phyloP scores from a whole-genome alignment of 30 jellyfish, hydroid and myxozoan genomes.

The Hydractinia echinata region DNA sequence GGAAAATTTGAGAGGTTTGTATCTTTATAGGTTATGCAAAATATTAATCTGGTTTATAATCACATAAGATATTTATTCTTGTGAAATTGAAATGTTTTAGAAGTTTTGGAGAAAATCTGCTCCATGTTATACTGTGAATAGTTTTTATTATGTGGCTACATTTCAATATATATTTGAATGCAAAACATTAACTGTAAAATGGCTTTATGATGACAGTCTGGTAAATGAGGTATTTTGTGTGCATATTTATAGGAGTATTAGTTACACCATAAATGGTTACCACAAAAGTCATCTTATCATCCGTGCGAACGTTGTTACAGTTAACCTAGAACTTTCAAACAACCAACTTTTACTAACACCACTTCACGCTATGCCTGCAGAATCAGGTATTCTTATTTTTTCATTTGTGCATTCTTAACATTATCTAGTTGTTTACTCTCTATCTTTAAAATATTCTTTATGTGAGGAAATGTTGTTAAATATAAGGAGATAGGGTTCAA shows the following conservation, averaged over 20 bases:
- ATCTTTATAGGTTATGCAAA: background rate
- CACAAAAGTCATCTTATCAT: slow-evolving; percentile 67
- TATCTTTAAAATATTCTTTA: too few species aligned
- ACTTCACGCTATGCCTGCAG: slow-evolving; percentile 84
- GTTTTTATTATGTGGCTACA: too few species aligned
- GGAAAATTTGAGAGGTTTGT: slow-evolving; percentile 85
- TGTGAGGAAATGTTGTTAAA: too few species aligned
- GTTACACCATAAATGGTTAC: slow-evolving; percentile 66
- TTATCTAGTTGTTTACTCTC: background rate
- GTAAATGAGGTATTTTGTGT: background rate
- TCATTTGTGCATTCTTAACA: background rate
- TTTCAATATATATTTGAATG: too few species aligned
- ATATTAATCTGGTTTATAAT: background rate
- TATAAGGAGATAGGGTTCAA: too few species aligned
- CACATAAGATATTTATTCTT: background rate
- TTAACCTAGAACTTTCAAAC: slow-evolving; percentile 59
- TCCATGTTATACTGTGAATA: too few species aligned
- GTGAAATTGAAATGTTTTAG: background rate
- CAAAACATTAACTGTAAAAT: too few species aligned
- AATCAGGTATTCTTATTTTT: slow-evolving; percentile 57
- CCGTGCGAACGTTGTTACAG: slow-evolving; percentile 68
- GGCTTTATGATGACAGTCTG: too few species aligned
- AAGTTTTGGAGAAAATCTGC: too few species aligned
- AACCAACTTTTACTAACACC: slow-evolving; percentile 41
- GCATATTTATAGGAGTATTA: slow-evolving; percentile 58